Evolutionary conservation across 2,888 invertebrate species (phyloP), one percentile per base, ranked within the genome.

Genomic region (Blastobasis lacticolella): DNA sequence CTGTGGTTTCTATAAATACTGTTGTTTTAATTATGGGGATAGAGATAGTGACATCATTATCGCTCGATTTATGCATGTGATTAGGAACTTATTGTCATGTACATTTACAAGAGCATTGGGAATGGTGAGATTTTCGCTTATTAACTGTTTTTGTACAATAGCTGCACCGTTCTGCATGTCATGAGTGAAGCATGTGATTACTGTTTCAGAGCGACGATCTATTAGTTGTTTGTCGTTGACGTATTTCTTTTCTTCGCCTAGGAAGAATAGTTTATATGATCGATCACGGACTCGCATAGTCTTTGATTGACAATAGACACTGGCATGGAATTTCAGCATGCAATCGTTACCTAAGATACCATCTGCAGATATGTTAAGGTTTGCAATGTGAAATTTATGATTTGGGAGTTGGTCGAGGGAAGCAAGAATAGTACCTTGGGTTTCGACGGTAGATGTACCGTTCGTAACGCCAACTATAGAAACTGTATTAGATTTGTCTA

Each of bases 341-440:
- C 67, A 67, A 48, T 69, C 65, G 38, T 65, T 67, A 7, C 65
- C 64, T 52, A 65, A 9, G 7, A 67, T 66, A 44, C 64, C 63
- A 47, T 64, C 63, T 23, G 61, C 52, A 46, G 46, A 45, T 0
- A 66, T 66, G 49, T 66, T 65, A 8, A 63, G 38, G 43, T 68
- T 52, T 0, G 61, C 61, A 6, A 64, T 50, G 45, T 66, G 61
- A 38, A 64, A 66, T 51, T 65, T 61, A 48, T 54, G 53, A 48
- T 62, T 59, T 6, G 62, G 57, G 37, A 66, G 56, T 6, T 57
- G 45, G 38, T 66, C 61, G 50, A 65, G 49, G 6, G 60, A 60
- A 51, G 64, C 48, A 36, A 56, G 40, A 10, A 60, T 38, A n/a
- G 59, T 62, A 10, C 65, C 63, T 23, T 51, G 56, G 46, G 54